phyloP scores from a whole-genome alignment of 1,140 invertebrate genomes.

The Agrilus planipennis region DNA sequence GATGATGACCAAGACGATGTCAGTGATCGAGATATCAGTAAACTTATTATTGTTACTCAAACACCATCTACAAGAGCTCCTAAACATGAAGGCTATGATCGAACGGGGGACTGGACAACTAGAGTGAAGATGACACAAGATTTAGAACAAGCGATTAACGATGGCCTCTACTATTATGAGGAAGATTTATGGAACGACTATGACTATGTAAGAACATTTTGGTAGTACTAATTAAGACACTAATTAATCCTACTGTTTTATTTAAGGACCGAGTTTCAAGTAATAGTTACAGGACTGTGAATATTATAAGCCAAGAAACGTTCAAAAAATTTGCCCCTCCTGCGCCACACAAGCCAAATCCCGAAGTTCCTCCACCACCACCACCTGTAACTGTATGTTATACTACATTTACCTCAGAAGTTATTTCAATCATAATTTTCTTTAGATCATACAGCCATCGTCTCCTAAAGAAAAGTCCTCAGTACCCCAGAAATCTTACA shows the following conservation, averaged over 20 bases:
- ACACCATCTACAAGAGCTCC: slow-evolving; percentile 40
- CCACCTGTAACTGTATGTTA: too few species aligned
- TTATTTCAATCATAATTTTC: background rate
- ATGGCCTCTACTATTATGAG: slow-evolving; percentile 91
- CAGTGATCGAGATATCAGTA: slow-evolving; percentile 86
- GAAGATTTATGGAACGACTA: slow-evolving; percentile 61
- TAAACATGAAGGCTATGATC: slow-evolving; percentile 82
- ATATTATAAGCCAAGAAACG: slow-evolving; percentile 75
- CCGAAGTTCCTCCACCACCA: slow-evolving; percentile 65
- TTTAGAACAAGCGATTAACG: slow-evolving; percentile 85
- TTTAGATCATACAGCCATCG: background rate
- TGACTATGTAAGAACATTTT: slow-evolving; percentile 28
- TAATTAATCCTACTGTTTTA: too few species aligned
- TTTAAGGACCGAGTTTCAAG: slow-evolving; percentile 28
- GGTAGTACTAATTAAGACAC: slow-evolving; percentile 1
- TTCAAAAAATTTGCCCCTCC: slow-evolving; percentile 70
- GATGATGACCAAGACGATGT: slow-evolving; percentile 81
- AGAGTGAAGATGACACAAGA: slow-evolving; percentile 89
- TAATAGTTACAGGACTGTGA: slow-evolving; percentile 73
- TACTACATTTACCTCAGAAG: too few species aligned
- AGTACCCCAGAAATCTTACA: slow-evolving; percentile 6
- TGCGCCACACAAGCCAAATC: slow-evolving; percentile 49
- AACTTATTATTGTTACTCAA: slow-evolving; percentile 93
- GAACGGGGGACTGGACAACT: slow-evolving; percentile 73
- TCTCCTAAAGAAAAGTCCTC: slow-evolving; percentile 4